Base-by-base conservation (phyloP, 2,888 invertebrate species). In the Ceramica pisi region DNA sequence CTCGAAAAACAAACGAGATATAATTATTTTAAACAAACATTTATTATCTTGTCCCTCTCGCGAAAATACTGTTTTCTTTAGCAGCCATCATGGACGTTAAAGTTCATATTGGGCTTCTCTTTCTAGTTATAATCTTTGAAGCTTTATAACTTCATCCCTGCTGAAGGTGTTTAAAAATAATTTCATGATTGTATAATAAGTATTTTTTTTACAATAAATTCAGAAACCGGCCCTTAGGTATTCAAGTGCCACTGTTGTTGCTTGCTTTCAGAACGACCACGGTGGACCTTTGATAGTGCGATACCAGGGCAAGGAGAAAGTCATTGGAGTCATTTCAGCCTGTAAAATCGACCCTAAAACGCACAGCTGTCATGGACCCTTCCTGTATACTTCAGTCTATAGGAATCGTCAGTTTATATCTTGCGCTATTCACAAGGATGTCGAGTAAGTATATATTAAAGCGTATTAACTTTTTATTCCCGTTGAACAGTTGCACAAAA, bases 281-380 rank as follows among this genome's bases (percentile, higher is more conserved):
- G 95, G 95, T 0, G 95, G 95, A 1, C 95, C 95, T 0, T 84
- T 95, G 3, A 86, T 95, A 56, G 94, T 95, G 9, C 93, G 91
- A 70, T 93, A 94, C 74, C 92, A 94, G 75, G 89, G 89, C 41
- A 92, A 92, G 66, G 95, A 95, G 62, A 85, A 92, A 5, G 94
- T 94, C 0, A 88, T 93, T 1, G 95, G 95, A 0, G 93, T 95
- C 0, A 95, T 95, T 70, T 95, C 95, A 0, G 95, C 95, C 0
- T 95, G 95, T 75, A 94, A 95, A 85, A 95, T 95, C 51, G 95
- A 95, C 69, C 94, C 95, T 0, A 95, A 95, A 79, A 89, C 85
- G 2, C 95, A 95, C 86, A 94, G 92, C 77, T 95, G 95, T 61
- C 95, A 95, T 61, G 95, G 95, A 8, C 95, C 95, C 0, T 95